Percentiles rank a stretch among this genome's conserved stretches.
Evolutionary conservation across 2,888 invertebrate genomes (phyloP).

Genomic region (Scaeva pyrastri): DNA sequence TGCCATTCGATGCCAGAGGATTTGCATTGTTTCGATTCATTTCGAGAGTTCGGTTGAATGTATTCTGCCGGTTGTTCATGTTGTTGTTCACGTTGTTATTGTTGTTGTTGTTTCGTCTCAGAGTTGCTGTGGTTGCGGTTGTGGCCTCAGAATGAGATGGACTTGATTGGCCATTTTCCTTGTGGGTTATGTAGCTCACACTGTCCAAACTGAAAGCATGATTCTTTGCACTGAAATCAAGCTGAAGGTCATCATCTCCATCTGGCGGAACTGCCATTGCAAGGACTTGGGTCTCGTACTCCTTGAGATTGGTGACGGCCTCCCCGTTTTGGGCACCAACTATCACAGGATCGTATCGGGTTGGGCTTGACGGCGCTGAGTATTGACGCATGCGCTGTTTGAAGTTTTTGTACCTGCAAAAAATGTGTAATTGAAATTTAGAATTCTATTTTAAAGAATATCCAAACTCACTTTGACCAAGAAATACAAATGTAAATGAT

Average conservation of each 20-base stretch:
- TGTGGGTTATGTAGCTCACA: conserved; percentile 94
- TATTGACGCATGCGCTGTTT: conserved; percentile 93
- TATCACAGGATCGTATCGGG: conserved; percentile 89
- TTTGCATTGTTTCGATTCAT: conserved; percentile 84
- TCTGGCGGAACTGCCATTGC: conserved; percentile 96
- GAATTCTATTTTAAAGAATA: not conserved
- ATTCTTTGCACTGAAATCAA: conserved; percentile 94
- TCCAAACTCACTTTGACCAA: conserved; percentile 91
- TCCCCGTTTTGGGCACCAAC: conserved; percentile 84
- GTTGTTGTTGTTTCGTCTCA: conserved; percentile 83
- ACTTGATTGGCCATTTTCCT: conserved; percentile 91
- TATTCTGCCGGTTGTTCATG: conserved; percentile 81
- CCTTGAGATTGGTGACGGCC: conserved; percentile 88
- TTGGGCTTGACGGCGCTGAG: conserved; percentile 86
- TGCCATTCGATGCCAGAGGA: conserved; percentile 81
- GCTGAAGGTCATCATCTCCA: conserved; percentile 91
- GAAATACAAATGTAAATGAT: conserved; percentile 97
- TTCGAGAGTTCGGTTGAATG: conserved; percentile 83
- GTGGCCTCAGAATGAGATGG: conserved; percentile 93
- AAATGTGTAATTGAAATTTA: conserved; percentile 15
- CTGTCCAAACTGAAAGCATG: conserved; percentile 95
- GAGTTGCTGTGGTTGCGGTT: conserved; percentile 90
- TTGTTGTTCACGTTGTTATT: conserved; percentile 80
- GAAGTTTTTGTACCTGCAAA: conserved; percentile 92
- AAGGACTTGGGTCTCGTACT: conserved; percentile 97